phyloP scores from a whole-genome alignment of 2,797 vertebrate genomes.

The Parauchenoglanis punctatus region DNA sequence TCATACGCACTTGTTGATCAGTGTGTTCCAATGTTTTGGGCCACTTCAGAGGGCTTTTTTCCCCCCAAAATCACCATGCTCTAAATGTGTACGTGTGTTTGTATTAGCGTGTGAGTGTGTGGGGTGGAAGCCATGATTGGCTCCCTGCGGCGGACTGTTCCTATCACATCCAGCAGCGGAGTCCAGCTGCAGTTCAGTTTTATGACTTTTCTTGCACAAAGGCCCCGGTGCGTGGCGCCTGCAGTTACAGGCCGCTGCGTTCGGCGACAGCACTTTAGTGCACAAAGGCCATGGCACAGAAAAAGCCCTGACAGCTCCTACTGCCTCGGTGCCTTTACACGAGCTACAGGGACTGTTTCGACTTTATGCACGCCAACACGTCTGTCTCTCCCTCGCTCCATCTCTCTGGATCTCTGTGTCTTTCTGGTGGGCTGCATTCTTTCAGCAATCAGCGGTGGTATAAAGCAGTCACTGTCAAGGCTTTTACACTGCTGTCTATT shows the following conservation, averaged over 20 bases:
- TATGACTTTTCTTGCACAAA: constrained; percentile 49
- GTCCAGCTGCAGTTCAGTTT: constrained; percentile 59
- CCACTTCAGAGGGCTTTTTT: constrained; percentile 29
- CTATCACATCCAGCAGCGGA: constrained; percentile 50
- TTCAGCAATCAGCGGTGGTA: constrained; percentile 45
- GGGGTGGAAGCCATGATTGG: constrained; percentile 57
- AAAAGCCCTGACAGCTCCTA: constrained; percentile 59
- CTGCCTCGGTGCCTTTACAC: constrained; percentile 58
- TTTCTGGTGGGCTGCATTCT: constrained; percentile 55
- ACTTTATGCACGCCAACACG: constrained; percentile 46
- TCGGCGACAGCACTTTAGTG: constrained; percentile 54
- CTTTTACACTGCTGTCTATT: constrained; percentile 18
- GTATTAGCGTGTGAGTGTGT: constrained; percentile 48
- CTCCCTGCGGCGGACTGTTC: constrained; percentile 54
- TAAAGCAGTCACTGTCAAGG: constrained; percentile 58
- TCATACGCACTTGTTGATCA: constrained; percentile 71
- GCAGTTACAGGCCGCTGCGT: constrained; percentile 57
- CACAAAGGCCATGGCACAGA: constrained; percentile 60
- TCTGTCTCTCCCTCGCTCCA: constrained; percentile 43
- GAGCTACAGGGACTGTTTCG: constrained; percentile 54
- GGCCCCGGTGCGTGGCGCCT: constrained; percentile 47
- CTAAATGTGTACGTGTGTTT: background rate
- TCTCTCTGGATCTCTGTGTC: constrained; percentile 19
- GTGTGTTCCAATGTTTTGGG: constrained; percentile 65
- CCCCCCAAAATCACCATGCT: constrained; percentile 40